These are phyloP conservation scores for Epinephelus fuscoguttatus DNA, from an alignment of 2,113 vertebrate genomes.

Conservation along the genomic window DNA sequence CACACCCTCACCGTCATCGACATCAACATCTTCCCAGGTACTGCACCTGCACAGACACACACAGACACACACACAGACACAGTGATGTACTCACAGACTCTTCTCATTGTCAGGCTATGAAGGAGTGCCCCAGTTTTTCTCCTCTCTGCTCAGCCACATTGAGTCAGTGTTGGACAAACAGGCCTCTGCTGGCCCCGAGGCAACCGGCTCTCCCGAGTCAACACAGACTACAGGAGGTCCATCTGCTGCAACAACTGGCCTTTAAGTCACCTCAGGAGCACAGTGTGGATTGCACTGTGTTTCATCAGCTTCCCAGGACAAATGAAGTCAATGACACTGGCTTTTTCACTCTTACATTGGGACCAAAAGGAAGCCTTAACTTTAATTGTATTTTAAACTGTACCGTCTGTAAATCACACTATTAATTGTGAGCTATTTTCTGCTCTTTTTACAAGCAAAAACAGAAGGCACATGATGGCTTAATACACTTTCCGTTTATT, in stretches of 20 bases:
- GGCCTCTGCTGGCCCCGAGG: slow-evolving; percentile 3
- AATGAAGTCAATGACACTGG: neutral
- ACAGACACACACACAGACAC: neutral
- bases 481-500: slow-evolving; percentile 74
- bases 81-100: neutral
- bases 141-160: slow-evolving; percentile 81
- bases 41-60: neutral
- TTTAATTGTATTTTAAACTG: neutral
- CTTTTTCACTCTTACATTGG: neutral
- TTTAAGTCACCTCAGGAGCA: neutral
- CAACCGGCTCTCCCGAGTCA: neutral
- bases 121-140: slow-evolving; percentile 84
- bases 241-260: neutral
- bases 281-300: neutral
- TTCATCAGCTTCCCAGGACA: neutral
- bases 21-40: slow-evolving; percentile 87
- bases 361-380: neutral
- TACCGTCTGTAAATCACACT: neutral
- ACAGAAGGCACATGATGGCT: neutral
- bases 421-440: neutral
- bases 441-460: neutral
- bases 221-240: neutral
- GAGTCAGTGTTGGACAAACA: slow-evolving; percentile 73
- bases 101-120: slow-evolving; percentile 79
- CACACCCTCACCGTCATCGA: slow-evolving; percentile 83